Base-by-base conservation (phyloP, 2,113 vertebrate species). In the Rhinolophus ferrumequinum region DNA sequence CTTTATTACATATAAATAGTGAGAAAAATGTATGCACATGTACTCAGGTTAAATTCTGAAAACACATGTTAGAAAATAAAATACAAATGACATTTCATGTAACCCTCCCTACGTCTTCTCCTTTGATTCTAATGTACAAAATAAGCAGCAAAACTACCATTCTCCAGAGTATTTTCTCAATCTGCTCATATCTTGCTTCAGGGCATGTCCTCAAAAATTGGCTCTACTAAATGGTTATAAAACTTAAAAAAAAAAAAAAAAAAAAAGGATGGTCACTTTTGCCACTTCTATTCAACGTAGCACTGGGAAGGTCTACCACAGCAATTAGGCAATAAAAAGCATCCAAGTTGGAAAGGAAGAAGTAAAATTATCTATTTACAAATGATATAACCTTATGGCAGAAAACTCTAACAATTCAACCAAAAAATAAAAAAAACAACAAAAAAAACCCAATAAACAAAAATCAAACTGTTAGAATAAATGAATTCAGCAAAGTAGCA, bases 1-100 rank as follows among this genome's bases (percentile, higher is more conserved):
- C 38, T 94, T 90, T 92, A 90, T 86, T 75, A 85, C 8, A 58
- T 67, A 44, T 47, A 11, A 95, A 85, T 66, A 70, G 8, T 79
- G 22, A 76, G 28, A 28, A 81, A 93, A 82, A 94, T 26, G 18
- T 30, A 54, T 94, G 14, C 3, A 80, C 30, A 73, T 76, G 9
- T 64, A 85, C 38, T 95, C 58, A 90, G 58, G 28, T 7, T 95
- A 70, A 58, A 91, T 83, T 93, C 2, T 95, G 47, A 94, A 66
- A 95, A 85, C 1, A 81, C 7, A 91, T 54, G 5, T 22, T 60
- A 18, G 62, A 11, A 97, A 96, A 86, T 33, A 15, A 96, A 94
- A 82, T 62, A 60, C 26, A 81, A 96, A 82, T 66, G 2, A 67
- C 44, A 82, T 35, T 77, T 54, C 52, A 54, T 54, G 14, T 54